phyloP scores from a whole-genome alignment of 92 coral and sea anemone genomes.

The Phymanthus crucifer region DNA sequence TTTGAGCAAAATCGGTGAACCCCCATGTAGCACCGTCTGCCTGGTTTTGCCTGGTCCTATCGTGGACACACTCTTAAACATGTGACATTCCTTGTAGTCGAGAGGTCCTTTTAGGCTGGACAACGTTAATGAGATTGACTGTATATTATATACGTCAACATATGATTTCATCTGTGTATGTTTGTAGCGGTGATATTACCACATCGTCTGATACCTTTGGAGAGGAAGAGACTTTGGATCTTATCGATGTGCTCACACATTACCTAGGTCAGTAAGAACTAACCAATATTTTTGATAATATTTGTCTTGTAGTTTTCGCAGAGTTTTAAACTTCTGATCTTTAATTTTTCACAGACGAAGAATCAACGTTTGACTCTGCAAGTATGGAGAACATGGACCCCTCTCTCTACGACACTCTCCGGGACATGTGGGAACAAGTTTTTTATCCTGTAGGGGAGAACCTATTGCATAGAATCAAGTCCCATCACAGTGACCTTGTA shows the following conservation, averaged over 20 bases:
- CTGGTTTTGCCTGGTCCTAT: too few species aligned
- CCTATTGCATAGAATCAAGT: conserved; percentile 74
- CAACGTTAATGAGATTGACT: too few species aligned
- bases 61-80: too few species aligned
- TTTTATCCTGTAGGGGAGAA: conserved; percentile 92
- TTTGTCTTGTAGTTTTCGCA: not conserved
- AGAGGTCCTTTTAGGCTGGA: too few species aligned
- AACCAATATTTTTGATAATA: too few species aligned
- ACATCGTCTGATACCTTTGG: conserved; percentile 77
- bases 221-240: conserved; percentile 80
- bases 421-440: conserved; percentile 88
- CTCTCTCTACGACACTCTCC: conserved; percentile 54
- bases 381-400: conserved; percentile 64
- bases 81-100: too few species aligned
- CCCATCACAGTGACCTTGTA: conserved; percentile 72
- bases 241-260: conserved; percentile 79
- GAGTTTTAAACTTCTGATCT: not conserved
- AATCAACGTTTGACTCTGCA: conserved; percentile 63
- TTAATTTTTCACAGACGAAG: conserved; percentile 73
- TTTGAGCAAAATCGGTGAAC: too few species aligned
- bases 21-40: too few species aligned
- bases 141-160: not conserved
- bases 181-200: conserved; percentile 78
- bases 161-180: not conserved
- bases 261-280: conserved; percentile 68